These are phyloP conservation scores for Nyctibius grandis DNA, from an alignment of 2,797 vertebrate genomes.

Conservation along the genomic window DNA sequence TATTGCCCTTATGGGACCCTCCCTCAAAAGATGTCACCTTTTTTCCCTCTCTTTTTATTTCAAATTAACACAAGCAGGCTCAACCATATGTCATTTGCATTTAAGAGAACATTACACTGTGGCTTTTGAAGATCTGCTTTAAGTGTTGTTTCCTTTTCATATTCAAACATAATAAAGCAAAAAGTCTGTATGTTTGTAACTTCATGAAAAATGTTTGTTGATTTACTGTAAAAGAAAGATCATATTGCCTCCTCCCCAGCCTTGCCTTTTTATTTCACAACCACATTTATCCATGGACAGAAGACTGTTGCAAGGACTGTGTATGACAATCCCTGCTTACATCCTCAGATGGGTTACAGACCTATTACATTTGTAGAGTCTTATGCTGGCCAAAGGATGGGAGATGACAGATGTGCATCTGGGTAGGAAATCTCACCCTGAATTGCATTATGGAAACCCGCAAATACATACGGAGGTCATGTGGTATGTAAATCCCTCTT, in stretches of 20 bases:
- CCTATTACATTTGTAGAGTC: neutral
- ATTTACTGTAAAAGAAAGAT: neutral
- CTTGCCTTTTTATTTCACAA: neutral
- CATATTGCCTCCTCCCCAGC: neutral
- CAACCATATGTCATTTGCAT: neutral
- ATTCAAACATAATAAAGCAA: neutral
- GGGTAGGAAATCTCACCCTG: constrained; percentile 1
- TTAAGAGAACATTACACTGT: neutral
- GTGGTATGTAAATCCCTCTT: neutral
- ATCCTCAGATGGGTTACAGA: neutral
- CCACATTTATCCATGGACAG: neutral
- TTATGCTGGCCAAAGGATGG: neutral
- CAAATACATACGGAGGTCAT: neutral
- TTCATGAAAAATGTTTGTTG: neutral
- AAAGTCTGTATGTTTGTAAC: neutral
- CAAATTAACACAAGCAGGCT: neutral
- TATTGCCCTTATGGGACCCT: neutral
- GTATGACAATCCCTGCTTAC: neutral
- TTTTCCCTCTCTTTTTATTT: neutral
- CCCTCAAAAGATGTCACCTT: constrained; percentile 13
- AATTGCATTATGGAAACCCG: neutral
- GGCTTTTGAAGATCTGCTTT: neutral
- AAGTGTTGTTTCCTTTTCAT: neutral
- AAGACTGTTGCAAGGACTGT: neutral
- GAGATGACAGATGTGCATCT: neutral